Percentiles rank a stretch among this genome's conserved stretches.
Conservation (phyloP, 2,113 vertebrate genomes). For the Nannobrachium achirus region DNA sequence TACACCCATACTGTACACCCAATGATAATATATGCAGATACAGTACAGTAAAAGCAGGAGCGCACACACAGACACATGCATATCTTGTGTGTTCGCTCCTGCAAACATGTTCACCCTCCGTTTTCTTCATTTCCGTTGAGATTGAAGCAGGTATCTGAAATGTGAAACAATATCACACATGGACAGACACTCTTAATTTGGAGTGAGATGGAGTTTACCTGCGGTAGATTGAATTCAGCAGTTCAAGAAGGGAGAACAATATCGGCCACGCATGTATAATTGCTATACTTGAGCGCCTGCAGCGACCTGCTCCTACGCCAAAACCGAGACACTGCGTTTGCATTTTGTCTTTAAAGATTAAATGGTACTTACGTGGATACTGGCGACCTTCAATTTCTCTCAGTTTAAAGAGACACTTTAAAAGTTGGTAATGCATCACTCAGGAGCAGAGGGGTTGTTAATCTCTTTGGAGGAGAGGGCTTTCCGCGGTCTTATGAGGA, state of each 20-base stretch:
- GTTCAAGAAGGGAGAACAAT: slow-evolving; percentile 40
- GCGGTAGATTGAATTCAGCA: slow-evolving; percentile 47
- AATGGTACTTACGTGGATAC: slow-evolving; percentile 45
- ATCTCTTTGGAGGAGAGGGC: slow-evolving; percentile 14
- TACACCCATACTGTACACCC: too few species aligned
- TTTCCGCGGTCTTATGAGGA: slow-evolving; percentile 8
- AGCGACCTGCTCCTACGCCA: slow-evolving; percentile 41
- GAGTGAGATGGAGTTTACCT: slow-evolving; percentile 61
- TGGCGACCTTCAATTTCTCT: slow-evolving; percentile 45
- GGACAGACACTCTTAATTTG: slow-evolving; percentile 65
- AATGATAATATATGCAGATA: too few species aligned
- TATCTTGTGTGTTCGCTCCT: neutral
- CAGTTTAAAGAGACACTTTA: slow-evolving; percentile 50
- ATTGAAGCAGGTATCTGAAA: slow-evolving; percentile 41
- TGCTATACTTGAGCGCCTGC: slow-evolving; percentile 34
- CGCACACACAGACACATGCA: too few species aligned
- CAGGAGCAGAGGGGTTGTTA: slow-evolving; percentile 29
- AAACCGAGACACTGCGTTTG: slow-evolving; percentile 19
- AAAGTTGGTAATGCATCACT: slow-evolving; percentile 50
- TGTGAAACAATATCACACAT: slow-evolving; percentile 65
- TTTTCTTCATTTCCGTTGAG: slow-evolving; percentile 20
- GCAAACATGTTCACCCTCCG: slow-evolving; percentile 16
- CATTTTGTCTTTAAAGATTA: slow-evolving; percentile 57
- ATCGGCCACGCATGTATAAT: slow-evolving; percentile 50
- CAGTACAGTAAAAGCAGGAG: too few species aligned